These are phyloP conservation scores for Tetramorium bicarinatum DNA, from an alignment of 2,888 invertebrate species.

Conservation along the genomic window DNA sequence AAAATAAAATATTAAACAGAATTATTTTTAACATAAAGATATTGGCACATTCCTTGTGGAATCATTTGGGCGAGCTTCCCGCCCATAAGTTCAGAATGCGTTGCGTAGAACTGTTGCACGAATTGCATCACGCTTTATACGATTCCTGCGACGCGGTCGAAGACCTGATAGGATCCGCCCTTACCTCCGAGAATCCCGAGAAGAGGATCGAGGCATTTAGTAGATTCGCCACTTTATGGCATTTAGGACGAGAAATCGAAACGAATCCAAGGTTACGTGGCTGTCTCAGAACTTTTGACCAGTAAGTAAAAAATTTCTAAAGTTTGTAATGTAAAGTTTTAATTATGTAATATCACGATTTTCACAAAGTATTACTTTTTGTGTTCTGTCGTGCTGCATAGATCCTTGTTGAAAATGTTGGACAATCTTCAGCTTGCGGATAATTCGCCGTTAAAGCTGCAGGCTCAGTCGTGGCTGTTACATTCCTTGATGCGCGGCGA, in stretches of 20 bases:
- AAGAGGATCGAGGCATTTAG: slow-evolving; percentile 88
- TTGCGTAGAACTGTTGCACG: slow-evolving; percentile 91
- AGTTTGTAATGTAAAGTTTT: background rate
- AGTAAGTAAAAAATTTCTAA: slow-evolving; percentile 83
- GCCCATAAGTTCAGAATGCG: slow-evolving; percentile 88
- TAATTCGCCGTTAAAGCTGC: slow-evolving; percentile 88
- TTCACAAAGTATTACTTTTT: slow-evolving; percentile 66
- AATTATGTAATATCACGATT: background rate
- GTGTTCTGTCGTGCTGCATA: slow-evolving; percentile 80
- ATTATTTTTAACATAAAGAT: slow-evolving; percentile 85
- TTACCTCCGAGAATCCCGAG: slow-evolving; percentile 86
- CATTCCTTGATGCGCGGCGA: slow-evolving; percentile 92
- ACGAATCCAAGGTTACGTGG: slow-evolving; percentile 87
- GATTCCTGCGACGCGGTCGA: slow-evolving; percentile 89
- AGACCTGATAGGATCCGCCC: slow-evolving; percentile 89
- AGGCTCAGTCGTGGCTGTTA: slow-evolving; percentile 92
- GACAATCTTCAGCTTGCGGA: slow-evolving; percentile 89
- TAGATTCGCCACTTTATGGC: slow-evolving; percentile 91
- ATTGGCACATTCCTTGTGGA: slow-evolving; percentile 91
- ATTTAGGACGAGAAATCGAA: slow-evolving; percentile 91
- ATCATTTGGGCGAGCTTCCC: slow-evolving; percentile 88
- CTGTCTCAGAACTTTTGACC: slow-evolving; percentile 88
- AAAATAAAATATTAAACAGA: slow-evolving; percentile 44
- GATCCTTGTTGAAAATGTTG: slow-evolving; percentile 91
- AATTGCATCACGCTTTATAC: slow-evolving; percentile 90